These are phyloP conservation scores for Perdita meconis DNA, from an alignment of 2,888 invertebrate genomes.

Conservation along the genomic window DNA sequence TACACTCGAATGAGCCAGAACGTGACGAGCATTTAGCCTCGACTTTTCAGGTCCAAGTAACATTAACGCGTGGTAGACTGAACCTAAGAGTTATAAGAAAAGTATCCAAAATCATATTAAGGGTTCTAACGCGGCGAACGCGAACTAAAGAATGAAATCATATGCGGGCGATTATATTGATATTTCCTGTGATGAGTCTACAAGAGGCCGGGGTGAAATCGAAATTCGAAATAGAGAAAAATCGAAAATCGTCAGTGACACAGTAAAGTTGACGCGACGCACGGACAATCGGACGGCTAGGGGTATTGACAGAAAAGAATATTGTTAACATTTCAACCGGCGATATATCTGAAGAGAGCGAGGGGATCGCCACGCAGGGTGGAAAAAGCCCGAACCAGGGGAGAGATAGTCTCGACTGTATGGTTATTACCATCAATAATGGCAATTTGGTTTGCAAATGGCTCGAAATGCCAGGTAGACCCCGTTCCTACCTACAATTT, in stretches of 20 bases:
- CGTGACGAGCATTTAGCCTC: no score
- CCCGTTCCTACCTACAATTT: slow-evolving; percentile 82
- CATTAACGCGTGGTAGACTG: no score
- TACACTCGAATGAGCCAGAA: no score
- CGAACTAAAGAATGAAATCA: no score
- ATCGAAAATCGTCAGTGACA: slow-evolving; percentile 29
- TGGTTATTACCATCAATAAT: slow-evolving; percentile 84
- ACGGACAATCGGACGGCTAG: slow-evolving; percentile 14
- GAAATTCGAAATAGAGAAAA: neutral
- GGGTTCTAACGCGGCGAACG: no score
- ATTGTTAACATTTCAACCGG: slow-evolving; percentile 70
- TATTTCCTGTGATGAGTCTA: neutral
- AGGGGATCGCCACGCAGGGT: slow-evolving; percentile 49
- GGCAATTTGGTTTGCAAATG: slow-evolving; percentile 84
- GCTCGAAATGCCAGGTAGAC: slow-evolving; percentile 77
- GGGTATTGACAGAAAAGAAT: slow-evolving; percentile 67
- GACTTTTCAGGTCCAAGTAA: no score
- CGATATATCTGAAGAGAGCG: slow-evolving; percentile 66
- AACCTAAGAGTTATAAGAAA: no score
- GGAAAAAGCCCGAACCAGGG: slow-evolving; percentile 41
- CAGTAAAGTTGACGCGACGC: slow-evolving; percentile 9
- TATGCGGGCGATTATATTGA: no score
- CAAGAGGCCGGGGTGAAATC: no score
- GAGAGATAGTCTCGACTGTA: slow-evolving; percentile 76
- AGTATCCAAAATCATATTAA: no score